Percentiles rank a stretch among this genome's conserved stretches.
These are phyloP conservation scores for Solenodon paradoxus DNA, from an alignment of 2,113 vertebrate species.

Conservation along the genomic window DNA sequence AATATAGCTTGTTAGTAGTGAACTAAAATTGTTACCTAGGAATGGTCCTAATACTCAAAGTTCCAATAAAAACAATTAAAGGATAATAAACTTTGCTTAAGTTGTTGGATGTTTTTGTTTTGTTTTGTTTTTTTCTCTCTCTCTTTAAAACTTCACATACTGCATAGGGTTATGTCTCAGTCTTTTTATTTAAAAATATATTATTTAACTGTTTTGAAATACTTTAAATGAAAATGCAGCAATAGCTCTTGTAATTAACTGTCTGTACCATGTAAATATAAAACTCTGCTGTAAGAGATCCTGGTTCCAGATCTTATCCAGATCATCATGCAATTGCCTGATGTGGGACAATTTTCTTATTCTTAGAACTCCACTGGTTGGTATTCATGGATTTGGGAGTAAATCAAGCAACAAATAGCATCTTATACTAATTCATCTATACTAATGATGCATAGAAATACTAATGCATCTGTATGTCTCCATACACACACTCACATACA, in stretches of 20 bases:
- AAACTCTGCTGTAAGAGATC: neutral
- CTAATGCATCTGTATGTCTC: too few species aligned
- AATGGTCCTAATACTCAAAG: neutral
- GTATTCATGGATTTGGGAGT: too few species aligned
- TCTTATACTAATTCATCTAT: neutral
- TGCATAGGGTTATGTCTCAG: neutral
- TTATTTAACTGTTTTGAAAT: neutral
- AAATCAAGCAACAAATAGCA: neutral
- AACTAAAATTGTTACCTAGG: slow-evolving; percentile 20
- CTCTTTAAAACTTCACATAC: neutral
- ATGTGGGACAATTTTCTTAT: neutral
- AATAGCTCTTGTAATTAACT: neutral
- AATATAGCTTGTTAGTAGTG: neutral
- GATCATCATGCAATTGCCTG: neutral
- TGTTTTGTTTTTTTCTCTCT: too few species aligned
- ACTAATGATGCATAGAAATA: too few species aligned
- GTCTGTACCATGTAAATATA: neutral
- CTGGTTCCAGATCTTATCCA: neutral
- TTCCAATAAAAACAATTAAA: slow-evolving; percentile 19
- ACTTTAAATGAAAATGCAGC: neutral
- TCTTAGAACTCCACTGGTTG: fast-evolving
- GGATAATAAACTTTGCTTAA: neutral
- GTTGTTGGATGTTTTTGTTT: neutral
- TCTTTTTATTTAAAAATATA: neutral
- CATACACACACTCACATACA: too few species aligned